phyloP scores from a whole-genome alignment of 2,888 invertebrate species.

The Ischnus inquisitorius region DNA sequence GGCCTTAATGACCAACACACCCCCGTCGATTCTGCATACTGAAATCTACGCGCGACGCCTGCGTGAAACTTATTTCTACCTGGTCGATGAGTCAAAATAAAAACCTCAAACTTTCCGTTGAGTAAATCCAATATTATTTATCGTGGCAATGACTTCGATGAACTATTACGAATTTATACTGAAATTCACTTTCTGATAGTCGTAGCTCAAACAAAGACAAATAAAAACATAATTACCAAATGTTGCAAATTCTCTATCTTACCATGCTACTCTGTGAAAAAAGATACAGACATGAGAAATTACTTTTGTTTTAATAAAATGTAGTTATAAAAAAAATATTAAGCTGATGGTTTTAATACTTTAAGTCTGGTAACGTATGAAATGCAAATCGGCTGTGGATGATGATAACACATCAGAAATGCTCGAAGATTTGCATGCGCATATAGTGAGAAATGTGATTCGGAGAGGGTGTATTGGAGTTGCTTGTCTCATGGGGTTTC shows the following conservation, averaged over 20 bases:
- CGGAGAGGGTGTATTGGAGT: conserved; percentile 6
- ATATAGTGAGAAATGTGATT: conserved; percentile 9
- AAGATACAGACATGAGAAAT: too few relatives aligned
- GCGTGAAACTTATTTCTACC: conserved; percentile 72
- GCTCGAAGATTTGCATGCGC: background rate
- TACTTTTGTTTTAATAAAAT: background rate
- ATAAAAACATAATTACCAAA: too few relatives aligned
- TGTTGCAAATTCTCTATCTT: too few relatives aligned
- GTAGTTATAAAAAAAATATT: too few relatives aligned
- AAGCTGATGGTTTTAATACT: background rate
- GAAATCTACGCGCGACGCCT: conserved; percentile 65
- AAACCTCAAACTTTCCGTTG: background rate
- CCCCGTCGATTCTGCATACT: conserved; percentile 19
- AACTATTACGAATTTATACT: background rate
- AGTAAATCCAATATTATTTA: background rate
- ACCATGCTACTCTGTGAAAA: too few relatives aligned
- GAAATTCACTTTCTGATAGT: background rate
- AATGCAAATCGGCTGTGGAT: background rate
- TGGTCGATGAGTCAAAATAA: background rate
- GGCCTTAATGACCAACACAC: conserved; percentile 73
- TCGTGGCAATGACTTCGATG: background rate
- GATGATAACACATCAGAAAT: background rate
- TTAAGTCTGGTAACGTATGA: background rate
- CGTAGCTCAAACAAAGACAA: too few relatives aligned
- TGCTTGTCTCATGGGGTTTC: conserved; percentile 40